Conservation (phyloP, 1,140 invertebrate species). For the Anagrus nilaparvatae region DNA sequence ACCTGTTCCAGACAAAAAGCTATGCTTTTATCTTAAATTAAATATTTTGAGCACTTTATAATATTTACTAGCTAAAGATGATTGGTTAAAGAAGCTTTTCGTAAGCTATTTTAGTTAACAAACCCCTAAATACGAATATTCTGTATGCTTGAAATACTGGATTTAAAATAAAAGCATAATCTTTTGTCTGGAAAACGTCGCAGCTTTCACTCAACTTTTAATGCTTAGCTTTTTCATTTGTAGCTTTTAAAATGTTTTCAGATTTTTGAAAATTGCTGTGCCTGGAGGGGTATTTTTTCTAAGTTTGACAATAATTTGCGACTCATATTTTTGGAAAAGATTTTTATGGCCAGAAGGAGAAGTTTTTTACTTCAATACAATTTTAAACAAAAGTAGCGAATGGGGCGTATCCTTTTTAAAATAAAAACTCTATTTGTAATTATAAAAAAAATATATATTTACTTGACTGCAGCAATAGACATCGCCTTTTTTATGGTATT, state of each 20-base stretch:
- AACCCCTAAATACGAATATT: too few relatives aligned
- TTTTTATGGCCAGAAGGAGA: slow-evolving; percentile 94
- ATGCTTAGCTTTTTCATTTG: slow-evolving; percentile 4
- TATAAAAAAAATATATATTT: slow-evolving; percentile 15
- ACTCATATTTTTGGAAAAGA: slow-evolving; percentile 89
- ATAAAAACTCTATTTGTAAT: slow-evolving; percentile 2
- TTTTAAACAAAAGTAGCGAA: slow-evolving; percentile 88
- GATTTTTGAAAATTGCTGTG: slow-evolving; percentile 60
- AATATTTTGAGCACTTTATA: too few relatives aligned
- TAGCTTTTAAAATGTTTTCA: slow-evolving; percentile 38
- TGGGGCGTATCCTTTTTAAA: slow-evolving; percentile 89
- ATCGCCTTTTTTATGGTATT: slow-evolving; percentile 96
- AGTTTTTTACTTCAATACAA: slow-evolving; percentile 92
- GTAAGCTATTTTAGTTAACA: too few relatives aligned
- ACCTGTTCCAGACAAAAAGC: too few relatives aligned
- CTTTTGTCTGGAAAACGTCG: too few relatives aligned
- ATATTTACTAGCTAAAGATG: too few relatives aligned
- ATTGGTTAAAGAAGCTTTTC: too few relatives aligned
- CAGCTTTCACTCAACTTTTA: too few relatives aligned
- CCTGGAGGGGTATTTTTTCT: slow-evolving; percentile 62
- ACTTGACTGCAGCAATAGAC: slow-evolving; percentile 54
- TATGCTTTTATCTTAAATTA: too few relatives aligned
- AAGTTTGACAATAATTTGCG: slow-evolving; percentile 65
- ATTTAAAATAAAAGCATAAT: too few relatives aligned
- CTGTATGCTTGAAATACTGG: too few relatives aligned